phyloP scores from a whole-genome alignment of 1,140 invertebrate species.

The Ceratosolen solmsi region DNA sequence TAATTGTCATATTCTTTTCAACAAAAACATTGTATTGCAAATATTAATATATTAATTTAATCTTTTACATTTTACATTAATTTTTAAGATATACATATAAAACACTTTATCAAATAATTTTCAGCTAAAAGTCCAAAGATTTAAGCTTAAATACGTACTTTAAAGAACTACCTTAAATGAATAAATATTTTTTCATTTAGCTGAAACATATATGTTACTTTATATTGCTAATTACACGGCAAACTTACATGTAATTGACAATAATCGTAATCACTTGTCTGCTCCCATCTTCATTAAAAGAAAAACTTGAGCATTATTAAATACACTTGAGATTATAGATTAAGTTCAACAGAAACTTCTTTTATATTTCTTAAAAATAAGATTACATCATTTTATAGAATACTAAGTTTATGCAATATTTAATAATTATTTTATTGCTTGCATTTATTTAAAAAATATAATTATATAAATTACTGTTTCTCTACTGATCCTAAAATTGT shows the following conservation, averaged over 20 bases:
- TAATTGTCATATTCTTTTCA: no score
- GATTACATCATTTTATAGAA: not conserved
- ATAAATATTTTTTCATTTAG: not conserved
- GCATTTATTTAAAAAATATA: conserved; percentile 16
- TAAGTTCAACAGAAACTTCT: not conserved
- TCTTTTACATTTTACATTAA: no score
- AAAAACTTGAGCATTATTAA: not conserved
- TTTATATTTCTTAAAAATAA: not conserved
- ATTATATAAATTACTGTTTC: conserved; percentile 24
- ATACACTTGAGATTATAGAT: not conserved
- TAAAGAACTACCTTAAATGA: no score
- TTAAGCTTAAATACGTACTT: no score
- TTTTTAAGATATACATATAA: no score
- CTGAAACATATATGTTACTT: not conserved
- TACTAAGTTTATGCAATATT: not conserved
- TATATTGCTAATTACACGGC: not conserved
- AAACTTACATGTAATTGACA: not conserved
- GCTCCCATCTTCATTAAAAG: not conserved
- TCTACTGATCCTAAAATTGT: not conserved
- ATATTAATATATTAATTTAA: no score
- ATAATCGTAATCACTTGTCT: not conserved
- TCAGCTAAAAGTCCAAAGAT: no score
- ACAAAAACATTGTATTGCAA: no score
- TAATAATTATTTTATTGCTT: conserved; percentile 27
- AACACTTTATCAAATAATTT: no score